phyloP scores from a whole-genome alignment of 2,797 vertebrate genomes.

The Sitta carolinensis region DNA sequence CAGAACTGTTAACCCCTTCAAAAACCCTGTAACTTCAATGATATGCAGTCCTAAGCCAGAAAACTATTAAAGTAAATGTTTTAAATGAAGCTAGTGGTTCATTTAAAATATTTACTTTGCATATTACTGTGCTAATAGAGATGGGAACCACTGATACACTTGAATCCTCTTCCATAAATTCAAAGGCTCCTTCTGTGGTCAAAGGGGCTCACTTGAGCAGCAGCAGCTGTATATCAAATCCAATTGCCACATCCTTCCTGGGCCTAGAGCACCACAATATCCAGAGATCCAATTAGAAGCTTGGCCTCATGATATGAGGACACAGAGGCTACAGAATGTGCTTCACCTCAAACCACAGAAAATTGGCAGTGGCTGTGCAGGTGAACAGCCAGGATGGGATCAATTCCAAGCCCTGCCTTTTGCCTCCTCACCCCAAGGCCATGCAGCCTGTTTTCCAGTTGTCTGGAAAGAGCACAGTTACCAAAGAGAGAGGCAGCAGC shows the following conservation, averaged over 20 bases:
- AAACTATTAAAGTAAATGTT: not conserved
- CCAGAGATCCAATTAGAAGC: not conserved
- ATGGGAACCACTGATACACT: not conserved
- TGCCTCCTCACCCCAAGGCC: not conserved
- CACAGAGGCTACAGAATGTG: not conserved
- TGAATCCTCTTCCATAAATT: not conserved
- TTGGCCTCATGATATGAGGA: not conserved
- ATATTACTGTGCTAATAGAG: not conserved
- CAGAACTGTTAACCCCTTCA: not conserved
- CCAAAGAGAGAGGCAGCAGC: not conserved
- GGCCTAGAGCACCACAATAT: not conserved
- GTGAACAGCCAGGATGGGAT: not conserved
- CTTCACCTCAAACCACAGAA: not conserved
- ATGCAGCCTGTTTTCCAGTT: not conserved
- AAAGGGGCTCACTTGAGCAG: not conserved
- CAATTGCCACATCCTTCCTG: not conserved
- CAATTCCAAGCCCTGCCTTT: not conserved
- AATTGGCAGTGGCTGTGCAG: fast-evolving
- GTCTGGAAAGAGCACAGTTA: not conserved
- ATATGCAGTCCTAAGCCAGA: not conserved
- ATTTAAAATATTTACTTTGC: no score
- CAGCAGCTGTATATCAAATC: not conserved
- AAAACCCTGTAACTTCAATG: not conserved
- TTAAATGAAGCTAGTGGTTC: not conserved
- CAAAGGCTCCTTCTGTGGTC: not conserved